Base-by-base conservation (phyloP, 2,113 vertebrate species). In the Leptobrachium ailaonicum region DNA sequence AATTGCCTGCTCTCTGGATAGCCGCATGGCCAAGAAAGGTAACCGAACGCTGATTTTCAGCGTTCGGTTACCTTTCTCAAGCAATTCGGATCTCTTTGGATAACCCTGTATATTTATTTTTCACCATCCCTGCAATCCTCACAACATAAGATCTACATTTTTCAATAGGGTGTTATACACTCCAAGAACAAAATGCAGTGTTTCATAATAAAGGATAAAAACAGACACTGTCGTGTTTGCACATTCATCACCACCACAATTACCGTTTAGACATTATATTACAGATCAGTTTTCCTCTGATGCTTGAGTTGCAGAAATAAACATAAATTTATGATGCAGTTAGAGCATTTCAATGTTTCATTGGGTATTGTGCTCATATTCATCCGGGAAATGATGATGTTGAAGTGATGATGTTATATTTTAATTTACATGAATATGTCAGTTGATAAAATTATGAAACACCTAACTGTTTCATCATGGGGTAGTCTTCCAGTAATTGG, bases 181-280 rank as follows among this genome's bases (percentile, higher is more conserved):
- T 71, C 14, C 13, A 47, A 32, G 68, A 3, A 71, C 44, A 14
- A 45, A 42, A 43, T 71, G 20, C 43, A 45, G 1, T 47, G 14
- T 71, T 32, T 71, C 13, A 50, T 20, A 45, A 71, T 47, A 20
- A 47, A 13, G 44, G 68, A 41, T 40, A 47, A 7, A 32, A 11
- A 12, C 2, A 41, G 68, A 14, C 5, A 71, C 44, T 71, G 7
- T 9, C 7, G 41, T 71, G 44, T 71, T 50, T 45, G 44, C 68
- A 32, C 68, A 71, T 71, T 71, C 14, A 71, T 71, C 68, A 71
- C 44, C 45, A 71, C 13, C 14, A 47, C 68, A 47, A 47, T 50
- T 71, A 50, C 68, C 45, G 9, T 71, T 69, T 71, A 50, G 68
- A 71, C 68, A 71, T n/a, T 71, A 7, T 13, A 50, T 71, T 71